Conservation (phyloP, 2,888 invertebrate genomes). For the Operophtera brumata region DNA sequence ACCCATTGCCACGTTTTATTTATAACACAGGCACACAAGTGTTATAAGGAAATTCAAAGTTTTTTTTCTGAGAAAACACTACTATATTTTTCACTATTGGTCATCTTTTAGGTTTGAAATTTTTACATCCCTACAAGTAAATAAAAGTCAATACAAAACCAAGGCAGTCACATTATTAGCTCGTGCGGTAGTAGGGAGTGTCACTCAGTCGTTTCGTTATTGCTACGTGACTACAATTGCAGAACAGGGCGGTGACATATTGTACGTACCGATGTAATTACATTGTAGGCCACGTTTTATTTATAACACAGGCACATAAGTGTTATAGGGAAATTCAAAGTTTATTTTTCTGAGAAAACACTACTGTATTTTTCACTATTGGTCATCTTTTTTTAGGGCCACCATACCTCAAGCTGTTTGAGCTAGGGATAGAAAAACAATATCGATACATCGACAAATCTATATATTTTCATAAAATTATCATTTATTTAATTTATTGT, state of each 20-base stretch:
- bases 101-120: too few species aligned
- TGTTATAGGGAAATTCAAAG: background rate
- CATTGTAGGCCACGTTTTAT: slow-evolving; percentile 4
- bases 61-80: too few species aligned
- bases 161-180: slow-evolving; percentile 55
- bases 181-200: slow-evolving; percentile 53
- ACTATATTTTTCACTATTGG: too few species aligned
- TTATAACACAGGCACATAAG: background rate
- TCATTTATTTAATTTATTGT: slow-evolving; percentile 66
- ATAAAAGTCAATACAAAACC: slow-evolving; percentile 32
- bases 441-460: too few species aligned
- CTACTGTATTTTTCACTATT: too few species aligned
- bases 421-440: too few species aligned
- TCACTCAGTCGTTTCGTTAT: slow-evolving; percentile 72
- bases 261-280: slow-evolving; percentile 13
- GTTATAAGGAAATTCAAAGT: background rate
- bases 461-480: too few species aligned
- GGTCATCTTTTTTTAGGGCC: too few species aligned
- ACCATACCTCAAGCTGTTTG: too few species aligned
- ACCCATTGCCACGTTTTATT: slow-evolving; percentile 1
- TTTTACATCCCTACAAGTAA: slow-evolving; percentile 14
- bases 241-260: slow-evolving; percentile 25
- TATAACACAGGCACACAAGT: background rate
- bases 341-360: too few species aligned
- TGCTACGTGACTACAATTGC: slow-evolving; percentile 68